Evolutionary conservation across 1,140 invertebrate genomes (phyloP), one percentile per base, ranked within the genome.

Genomic region (Polyergus mexicanus): DNA sequence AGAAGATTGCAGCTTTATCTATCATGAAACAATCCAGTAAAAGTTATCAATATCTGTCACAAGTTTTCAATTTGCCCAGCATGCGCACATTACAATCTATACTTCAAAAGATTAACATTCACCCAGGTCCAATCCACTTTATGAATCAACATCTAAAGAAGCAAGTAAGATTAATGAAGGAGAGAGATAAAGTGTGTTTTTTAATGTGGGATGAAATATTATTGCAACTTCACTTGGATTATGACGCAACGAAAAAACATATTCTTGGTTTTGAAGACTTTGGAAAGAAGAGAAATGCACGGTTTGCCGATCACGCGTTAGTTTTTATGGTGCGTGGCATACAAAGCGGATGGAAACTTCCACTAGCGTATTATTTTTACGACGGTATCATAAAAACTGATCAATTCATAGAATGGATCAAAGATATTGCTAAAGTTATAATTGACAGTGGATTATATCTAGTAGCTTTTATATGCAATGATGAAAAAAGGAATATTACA

Each of bases 1-100:
- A 85, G n/a, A 85, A 85, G n/a, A 85, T 85, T 47, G 62, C 76
- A 47, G 84, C 84, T 47, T 51, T 85, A 44, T 83, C 84, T 4
- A 69, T 85, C 8, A 81, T 69, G 74, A 85, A 85, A 54, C 84
- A 85, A 47, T 85, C 63, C 19, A 80, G 47, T 44, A 80, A 78
- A 78, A 65, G 60, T 69, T 85, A 85, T 47, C 22, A 80, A 28
- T 84, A 68, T 13, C 28, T 85, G 22, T 44, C 60, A 3, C 74
- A 62, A 47, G 65, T 85, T 60, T 85, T 85, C 32, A 54, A 85
- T 69, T 54, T 85, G 28, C 84, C 84, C 13, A 84, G 63, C 38
- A 47, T 25, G 35, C 6, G 44, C n/a, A 84, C 77, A 2, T 60
- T 85, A 44, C 25, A 38, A n/a, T 58, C 44, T 38, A 58, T 84